phyloP scores from a whole-genome alignment of 2,113 vertebrate genomes.

The Noturus placidus region DNA sequence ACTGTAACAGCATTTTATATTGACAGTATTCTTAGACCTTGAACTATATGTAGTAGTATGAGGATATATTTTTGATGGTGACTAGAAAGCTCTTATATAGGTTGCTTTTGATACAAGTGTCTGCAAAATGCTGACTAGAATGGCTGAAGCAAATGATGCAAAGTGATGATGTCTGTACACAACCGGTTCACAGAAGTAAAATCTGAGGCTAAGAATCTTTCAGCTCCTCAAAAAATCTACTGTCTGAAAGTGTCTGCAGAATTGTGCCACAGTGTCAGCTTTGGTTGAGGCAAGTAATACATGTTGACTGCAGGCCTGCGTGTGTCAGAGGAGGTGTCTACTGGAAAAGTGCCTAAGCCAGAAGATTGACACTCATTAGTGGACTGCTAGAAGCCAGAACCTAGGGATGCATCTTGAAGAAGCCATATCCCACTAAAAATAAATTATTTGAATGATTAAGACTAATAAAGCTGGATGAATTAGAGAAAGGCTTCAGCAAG shows the following conservation, averaged over 20 bases:
- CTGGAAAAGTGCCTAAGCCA: conserved; percentile 74
- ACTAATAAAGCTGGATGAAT: conserved; percentile 70
- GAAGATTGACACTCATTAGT: conserved; percentile 80
- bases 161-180: not conserved
- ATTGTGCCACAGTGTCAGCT: conserved; percentile 62
- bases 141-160: not conserved
- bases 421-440: conserved; percentile 78
- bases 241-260: conserved; percentile 19
- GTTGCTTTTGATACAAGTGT: not conserved
- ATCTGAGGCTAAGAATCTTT: conserved; percentile 20
- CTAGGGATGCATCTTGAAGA: conserved; percentile 29
- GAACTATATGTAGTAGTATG: not conserved
- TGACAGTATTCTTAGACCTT: not conserved
- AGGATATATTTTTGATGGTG: not conserved
- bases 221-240: not conserved
- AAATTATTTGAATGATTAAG: conserved; percentile 79
- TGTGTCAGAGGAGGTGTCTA: conserved; percentile 78
- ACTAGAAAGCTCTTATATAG: not conserved
- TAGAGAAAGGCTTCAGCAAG: conserved; percentile 63
- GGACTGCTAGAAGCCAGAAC: conserved; percentile 55
- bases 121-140: not conserved
- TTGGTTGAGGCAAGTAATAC: conserved; percentile 66
- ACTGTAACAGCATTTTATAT: not conserved
- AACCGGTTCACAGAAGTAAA: conserved; percentile 4
- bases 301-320: conserved; percentile 79